phyloP scores from a whole-genome alignment of 2,797 vertebrate genomes.

The Galaxias olidus region DNA sequence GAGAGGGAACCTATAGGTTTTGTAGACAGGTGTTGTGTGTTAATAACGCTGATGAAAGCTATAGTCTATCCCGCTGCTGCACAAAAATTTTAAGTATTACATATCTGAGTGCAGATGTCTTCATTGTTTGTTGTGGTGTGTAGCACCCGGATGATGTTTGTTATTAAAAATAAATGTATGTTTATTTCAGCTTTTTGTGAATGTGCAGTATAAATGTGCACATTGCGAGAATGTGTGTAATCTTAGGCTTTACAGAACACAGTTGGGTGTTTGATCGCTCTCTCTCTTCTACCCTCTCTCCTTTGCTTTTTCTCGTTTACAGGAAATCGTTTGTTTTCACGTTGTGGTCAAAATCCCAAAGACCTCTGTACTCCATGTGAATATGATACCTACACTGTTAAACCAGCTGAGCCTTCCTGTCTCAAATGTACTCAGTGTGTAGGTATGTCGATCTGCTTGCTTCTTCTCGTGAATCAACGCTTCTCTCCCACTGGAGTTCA shows the following conservation, averaged over 20 bases:
- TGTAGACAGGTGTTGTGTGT: too few relatives aligned
- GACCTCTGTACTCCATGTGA: slow-evolving; percentile 65
- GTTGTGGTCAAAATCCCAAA: slow-evolving; percentile 2
- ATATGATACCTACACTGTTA: not conserved
- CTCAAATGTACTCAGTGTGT: slow-evolving; percentile 53
- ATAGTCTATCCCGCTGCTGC: too few relatives aligned
- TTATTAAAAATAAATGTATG: not conserved
- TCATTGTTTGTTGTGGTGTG: too few relatives aligned
- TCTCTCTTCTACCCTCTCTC: not conserved
- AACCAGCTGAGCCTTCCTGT: fast-evolving
- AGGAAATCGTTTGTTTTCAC: slow-evolving; percentile 51
- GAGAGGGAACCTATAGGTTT: too few relatives aligned
- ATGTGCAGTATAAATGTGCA: not conserved
- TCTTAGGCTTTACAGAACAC: not conserved
- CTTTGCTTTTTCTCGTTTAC: not conserved
- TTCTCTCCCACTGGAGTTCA: too few relatives aligned
- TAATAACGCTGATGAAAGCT: too few relatives aligned
- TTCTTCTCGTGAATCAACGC: too few relatives aligned
- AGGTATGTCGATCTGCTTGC: slow-evolving; percentile 49
- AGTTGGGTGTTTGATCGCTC: not conserved
- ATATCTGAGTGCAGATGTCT: too few relatives aligned
- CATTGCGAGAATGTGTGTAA: not conserved
- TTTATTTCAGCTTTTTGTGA: not conserved
- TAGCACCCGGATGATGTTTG: too few relatives aligned
- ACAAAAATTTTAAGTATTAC: too few relatives aligned